phyloP scores from a whole-genome alignment of 2,113 vertebrate species.

The Paracanthobrama guichenoti region DNA sequence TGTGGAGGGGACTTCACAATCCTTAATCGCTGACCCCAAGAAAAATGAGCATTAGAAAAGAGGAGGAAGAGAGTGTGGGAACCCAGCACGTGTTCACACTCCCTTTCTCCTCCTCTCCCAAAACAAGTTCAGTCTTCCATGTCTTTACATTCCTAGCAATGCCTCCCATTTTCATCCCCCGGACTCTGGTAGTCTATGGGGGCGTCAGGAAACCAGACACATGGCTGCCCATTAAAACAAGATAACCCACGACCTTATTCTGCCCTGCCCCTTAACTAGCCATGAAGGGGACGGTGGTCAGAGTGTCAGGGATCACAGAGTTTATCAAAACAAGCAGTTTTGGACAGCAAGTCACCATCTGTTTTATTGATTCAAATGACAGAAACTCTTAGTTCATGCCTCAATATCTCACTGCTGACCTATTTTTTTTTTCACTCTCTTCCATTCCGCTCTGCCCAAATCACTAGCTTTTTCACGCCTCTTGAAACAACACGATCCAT shows the following conservation, averaged over 20 bases:
- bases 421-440: slow-evolving; percentile 9
- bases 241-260: slow-evolving; percentile 35
- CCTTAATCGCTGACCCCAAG: slow-evolving; percentile 21
- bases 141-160: slow-evolving; percentile 19
- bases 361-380: slow-evolving; percentile 27
- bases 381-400: background rate
- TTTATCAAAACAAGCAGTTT: slow-evolving; percentile 27
- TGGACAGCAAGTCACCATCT: slow-evolving; percentile 16
- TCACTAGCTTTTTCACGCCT: slow-evolving; percentile 24
- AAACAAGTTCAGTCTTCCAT: slow-evolving; percentile 28
- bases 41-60: slow-evolving; percentile 20
- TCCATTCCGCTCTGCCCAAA: background rate
- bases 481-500: slow-evolving; percentile 26
- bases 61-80: slow-evolving; percentile 58
- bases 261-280: slow-evolving; percentile 9
- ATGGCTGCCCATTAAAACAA: slow-evolving; percentile 51
- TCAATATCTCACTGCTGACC: slow-evolving; percentile 27
- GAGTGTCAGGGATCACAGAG: slow-evolving; percentile 18
- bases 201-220: slow-evolving; percentile 28
- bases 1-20: slow-evolving; percentile 16
- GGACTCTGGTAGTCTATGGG: slow-evolving; percentile 26
- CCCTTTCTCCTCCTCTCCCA: background rate
- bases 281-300: slow-evolving; percentile 30
- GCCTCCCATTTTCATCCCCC: background rate
- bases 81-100: slow-evolving; percentile 53